Evolutionary conservation across 2,797 vertebrate genomes (phyloP).

Genomic region (Hozukius guyotensis): DNA sequence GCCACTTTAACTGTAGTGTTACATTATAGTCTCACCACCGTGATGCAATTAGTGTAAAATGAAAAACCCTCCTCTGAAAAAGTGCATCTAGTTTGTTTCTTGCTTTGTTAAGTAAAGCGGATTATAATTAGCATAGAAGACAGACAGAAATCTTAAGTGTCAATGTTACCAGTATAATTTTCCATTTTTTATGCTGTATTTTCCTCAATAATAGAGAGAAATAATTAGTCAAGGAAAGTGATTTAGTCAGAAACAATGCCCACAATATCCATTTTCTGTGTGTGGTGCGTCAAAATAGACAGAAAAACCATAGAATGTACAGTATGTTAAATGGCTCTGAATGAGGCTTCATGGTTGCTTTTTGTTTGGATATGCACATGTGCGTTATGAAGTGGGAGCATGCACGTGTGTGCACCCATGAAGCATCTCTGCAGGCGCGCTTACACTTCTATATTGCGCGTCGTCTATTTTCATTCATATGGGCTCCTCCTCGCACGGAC

Average conservation of each 20-base stretch:
- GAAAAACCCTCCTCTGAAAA: not conserved
- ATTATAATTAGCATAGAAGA: constrained; percentile 1
- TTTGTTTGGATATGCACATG: constrained; percentile 33
- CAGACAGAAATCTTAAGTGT: not conserved
- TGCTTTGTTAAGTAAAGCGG: constrained; percentile 8
- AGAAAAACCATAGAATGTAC: not conserved
- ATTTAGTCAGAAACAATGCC: not conserved
- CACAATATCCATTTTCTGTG: not conserved
- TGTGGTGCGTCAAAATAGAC: constrained; percentile 12
- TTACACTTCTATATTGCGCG: constrained; percentile 40
- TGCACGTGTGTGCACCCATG: constrained; percentile 38
- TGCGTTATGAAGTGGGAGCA: constrained; percentile 18
- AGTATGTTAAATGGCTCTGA: not conserved
- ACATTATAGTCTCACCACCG: not conserved
- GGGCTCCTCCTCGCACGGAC: constrained; percentile 62
- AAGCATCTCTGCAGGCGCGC: constrained; percentile 27
- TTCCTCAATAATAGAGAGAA: not conserved
- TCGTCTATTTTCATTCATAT: constrained; percentile 64
- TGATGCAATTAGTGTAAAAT: not conserved
- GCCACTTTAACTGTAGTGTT: not conserved
- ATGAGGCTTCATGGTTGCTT: not conserved
- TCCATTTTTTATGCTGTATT: not conserved
- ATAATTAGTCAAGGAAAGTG: constrained; percentile 6
- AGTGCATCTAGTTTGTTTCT: not conserved
- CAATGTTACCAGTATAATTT: constrained; percentile 1